phyloP scores from a whole-genome alignment of 2,888 invertebrate species.

The Epirrita christyi region DNA sequence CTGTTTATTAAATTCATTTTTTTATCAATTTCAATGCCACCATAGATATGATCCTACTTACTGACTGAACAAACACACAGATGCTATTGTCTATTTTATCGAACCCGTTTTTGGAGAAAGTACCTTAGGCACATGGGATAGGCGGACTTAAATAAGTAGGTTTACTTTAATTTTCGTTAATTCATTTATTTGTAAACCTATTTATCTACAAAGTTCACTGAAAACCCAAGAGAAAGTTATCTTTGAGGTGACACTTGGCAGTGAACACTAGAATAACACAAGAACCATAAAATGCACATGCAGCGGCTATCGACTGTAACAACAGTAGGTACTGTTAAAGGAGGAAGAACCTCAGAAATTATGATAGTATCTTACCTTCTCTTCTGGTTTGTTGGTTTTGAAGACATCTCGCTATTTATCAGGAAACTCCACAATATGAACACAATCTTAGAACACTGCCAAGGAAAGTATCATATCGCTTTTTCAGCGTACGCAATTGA shows the following conservation, averaged over 20 bases:
- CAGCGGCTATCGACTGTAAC: constrained; percentile 4
- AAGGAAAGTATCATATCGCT: constrained; percentile 84
- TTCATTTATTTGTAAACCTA: not conserved
- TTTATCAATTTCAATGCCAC: constrained; percentile 31
- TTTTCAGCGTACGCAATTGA: constrained; percentile 59
- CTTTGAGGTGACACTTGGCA: constrained; percentile 42
- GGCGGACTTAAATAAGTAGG: too few species aligned
- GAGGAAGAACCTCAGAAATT: constrained; percentile 30
- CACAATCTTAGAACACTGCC: constrained; percentile 85
- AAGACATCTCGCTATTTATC: constrained; percentile 75
- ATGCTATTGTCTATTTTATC: too few species aligned
- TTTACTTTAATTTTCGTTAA: too few species aligned
- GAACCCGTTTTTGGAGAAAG: too few species aligned
- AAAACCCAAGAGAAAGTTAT: constrained; percentile 50
- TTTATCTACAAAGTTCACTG: too few species aligned
- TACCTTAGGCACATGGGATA: too few species aligned
- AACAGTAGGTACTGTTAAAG: constrained; percentile 30
- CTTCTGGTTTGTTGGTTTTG: constrained; percentile 87
- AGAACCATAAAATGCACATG: constrained; percentile 15
- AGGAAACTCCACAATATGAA: constrained; percentile 78
- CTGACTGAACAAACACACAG: too few species aligned
- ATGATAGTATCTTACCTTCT: constrained; percentile 84
- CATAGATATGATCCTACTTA: not conserved
- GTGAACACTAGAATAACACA: constrained; percentile 39
- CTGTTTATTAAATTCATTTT: constrained; percentile 36